These are phyloP conservation scores for Corvus hawaiiensis DNA, from an alignment of 2,113 vertebrate species.

Conservation along the genomic window DNA sequence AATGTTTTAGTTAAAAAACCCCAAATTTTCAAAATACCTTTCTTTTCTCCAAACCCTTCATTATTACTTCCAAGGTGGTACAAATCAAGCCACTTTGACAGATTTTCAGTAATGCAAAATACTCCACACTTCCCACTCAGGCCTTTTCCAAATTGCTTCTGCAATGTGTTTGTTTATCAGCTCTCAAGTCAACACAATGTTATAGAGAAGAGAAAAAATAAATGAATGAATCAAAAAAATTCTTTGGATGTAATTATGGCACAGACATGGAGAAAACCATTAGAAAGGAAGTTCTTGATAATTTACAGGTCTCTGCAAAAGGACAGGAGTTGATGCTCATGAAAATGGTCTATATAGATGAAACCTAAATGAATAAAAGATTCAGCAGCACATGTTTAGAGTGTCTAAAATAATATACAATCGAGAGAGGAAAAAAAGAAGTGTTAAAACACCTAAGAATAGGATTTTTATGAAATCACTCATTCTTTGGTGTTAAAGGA, in stretches of 20 bases:
- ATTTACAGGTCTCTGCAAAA: not conserved
- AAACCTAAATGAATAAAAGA: not conserved
- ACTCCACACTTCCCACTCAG: not conserved
- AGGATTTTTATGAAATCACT: not conserved
- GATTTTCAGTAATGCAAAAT: not conserved
- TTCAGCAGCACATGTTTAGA: not conserved
- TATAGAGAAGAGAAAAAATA: not conserved
- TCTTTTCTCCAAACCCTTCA: not conserved
- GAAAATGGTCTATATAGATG: not conserved
- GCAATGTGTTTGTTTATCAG: not conserved
- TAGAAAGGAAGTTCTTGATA: not conserved
- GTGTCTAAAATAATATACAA: not conserved
- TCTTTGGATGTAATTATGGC: not conserved
- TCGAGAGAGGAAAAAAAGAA: not conserved
- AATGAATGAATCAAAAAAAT: not conserved
- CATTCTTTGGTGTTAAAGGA: not conserved
- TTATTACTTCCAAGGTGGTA: not conserved
- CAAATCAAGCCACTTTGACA: not conserved
- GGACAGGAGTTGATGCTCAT: not conserved
- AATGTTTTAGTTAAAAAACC: accelerated
- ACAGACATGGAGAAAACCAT: not conserved
- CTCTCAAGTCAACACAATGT: not conserved
- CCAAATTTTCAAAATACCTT: not conserved
- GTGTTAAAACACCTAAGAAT: not conserved
- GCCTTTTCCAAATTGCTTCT: not conserved